Evolutionary conservation across 1,140 invertebrate species (phyloP).

Genomic region (Glossosoma conforme): DNA sequence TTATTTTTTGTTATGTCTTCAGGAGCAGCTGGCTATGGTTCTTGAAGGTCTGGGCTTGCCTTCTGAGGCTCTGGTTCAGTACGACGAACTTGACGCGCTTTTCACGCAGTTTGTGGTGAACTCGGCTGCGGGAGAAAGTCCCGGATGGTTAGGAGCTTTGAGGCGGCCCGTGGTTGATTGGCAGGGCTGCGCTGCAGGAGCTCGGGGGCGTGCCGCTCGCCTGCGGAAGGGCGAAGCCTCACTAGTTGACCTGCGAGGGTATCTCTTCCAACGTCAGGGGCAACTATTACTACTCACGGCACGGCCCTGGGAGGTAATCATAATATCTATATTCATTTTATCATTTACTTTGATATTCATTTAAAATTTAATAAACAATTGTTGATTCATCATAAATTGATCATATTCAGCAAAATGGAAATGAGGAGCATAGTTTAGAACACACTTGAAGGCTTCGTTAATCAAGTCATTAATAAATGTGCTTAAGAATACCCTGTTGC

Average conservation of each 20-base stretch:
- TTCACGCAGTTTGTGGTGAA: constrained; percentile 96
- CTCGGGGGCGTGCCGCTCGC: constrained; percentile 63
- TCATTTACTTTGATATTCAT: too few species aligned
- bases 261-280: constrained; percentile 91
- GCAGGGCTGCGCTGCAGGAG: too few species aligned
- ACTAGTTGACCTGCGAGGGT: constrained; percentile 87
- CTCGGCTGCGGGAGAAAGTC: constrained; percentile 77
- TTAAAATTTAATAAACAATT: too few species aligned
- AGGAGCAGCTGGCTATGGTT: constrained; percentile 94
- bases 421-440: too few species aligned
- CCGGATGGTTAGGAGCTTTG: constrained; percentile 76
- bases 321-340: too few species aligned
- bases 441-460: too few species aligned
- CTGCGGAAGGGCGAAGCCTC: constrained; percentile 68
- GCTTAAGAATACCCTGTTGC: not conserved
- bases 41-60: constrained; percentile 90
- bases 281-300: constrained; percentile 73
- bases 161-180: constrained; percentile 72
- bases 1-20: constrained; percentile 35
- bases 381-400: too few species aligned
- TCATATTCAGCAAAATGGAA: too few species aligned
- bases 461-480: too few species aligned
- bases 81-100: constrained; percentile 94
- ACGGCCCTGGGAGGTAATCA: constrained; percentile 77
- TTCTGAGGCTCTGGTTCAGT: constrained; percentile 93